Base-by-base conservation (phyloP, 2,113 vertebrate species). In the Periophthalmus modestus region DNA sequence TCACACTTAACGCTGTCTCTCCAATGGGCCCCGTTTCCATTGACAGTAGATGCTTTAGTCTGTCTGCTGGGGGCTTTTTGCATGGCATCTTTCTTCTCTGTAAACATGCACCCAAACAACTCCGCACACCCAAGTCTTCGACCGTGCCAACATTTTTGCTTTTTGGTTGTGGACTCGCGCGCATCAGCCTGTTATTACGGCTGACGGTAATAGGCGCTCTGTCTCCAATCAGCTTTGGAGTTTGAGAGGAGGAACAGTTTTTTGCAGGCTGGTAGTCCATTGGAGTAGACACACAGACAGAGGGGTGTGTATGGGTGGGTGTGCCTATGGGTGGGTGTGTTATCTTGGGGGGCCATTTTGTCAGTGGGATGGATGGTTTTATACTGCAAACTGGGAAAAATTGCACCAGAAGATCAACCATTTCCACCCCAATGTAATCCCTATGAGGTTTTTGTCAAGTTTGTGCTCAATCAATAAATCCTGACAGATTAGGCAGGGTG, bases 171-270 rank as follows among this genome's bases (percentile, higher is more conserved):
- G n/a, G 81, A 82, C 86, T 73, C 71, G 73, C 83, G n/a, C 72
- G 59, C 82, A 69, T 61, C 70, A 75, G 85, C 88, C 89, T 87
- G 66, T 88, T 78, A 91, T 92, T 92, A 92, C 82, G 79, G 68
- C 82, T 80, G 85, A 86, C 89, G 82, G 82, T 89, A 90, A 92
- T 92, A 79, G 81, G 84, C 79, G 86, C 88, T 90, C 80, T 82
- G 85, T 82, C 84, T 76, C 84, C 88, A 88, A 87, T 90, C 89
- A 90, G 79, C 66, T 77, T 88, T 87, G 83, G 81, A 85, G 86
- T 89, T 89, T 88, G 78, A 80, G 86, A 87, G 83, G 85, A 78
- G 84, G 77, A 88, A 88, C 66, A 46, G 43, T 89, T 90, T 89
- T n/a, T 77, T 79, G 75, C 69, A 65, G 75, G 83, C 33, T 87